Percentiles rank a stretch among this genome's conserved stretches.
Evolutionary conservation across 2,113 vertebrate genomes (phyloP).

Genomic region (Atherinomorus stipes): DNA sequence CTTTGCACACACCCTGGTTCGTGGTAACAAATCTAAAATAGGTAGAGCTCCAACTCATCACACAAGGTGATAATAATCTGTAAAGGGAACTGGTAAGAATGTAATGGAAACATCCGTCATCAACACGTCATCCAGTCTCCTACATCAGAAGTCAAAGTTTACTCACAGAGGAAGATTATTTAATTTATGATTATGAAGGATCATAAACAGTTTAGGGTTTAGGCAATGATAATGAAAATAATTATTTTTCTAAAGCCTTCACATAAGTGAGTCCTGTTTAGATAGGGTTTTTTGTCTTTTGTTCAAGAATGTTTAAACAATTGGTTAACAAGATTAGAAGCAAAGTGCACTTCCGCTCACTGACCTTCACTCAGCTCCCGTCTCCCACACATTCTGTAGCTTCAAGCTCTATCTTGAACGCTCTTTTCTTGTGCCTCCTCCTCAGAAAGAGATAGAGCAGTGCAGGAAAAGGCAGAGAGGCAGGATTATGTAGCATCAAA

Average conservation of each 20-base stretch:
- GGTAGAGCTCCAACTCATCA: not conserved
- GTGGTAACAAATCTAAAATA: not conserved
- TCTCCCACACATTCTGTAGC: constrained; percentile 15
- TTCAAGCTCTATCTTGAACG: constrained; percentile 31
- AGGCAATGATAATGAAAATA: too few species aligned
- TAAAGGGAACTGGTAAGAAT: not conserved
- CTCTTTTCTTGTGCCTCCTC: constrained; percentile 17
- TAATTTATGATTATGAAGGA: not conserved
- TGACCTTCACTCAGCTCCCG: constrained; percentile 59
- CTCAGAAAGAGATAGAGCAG: constrained; percentile 38
- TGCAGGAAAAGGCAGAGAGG: constrained; percentile 43
- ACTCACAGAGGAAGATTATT: not conserved
- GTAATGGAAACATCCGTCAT: not conserved
- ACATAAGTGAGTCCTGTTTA: not conserved
- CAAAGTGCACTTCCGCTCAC: constrained; percentile 26
- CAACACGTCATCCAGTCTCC: not conserved
- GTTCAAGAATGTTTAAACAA: not conserved
- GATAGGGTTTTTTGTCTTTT: not conserved
- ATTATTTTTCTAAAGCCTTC: too few species aligned
- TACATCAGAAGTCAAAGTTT: not conserved
- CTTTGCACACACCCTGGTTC: not conserved
- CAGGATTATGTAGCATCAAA: constrained; percentile 76
- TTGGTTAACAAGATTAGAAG: constrained; percentile 52
- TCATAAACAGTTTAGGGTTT: not conserved
- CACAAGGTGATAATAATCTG: not conserved